phyloP scores from a whole-genome alignment of 2,797 vertebrate genomes.

The Xiphophorus birchmanni region DNA sequence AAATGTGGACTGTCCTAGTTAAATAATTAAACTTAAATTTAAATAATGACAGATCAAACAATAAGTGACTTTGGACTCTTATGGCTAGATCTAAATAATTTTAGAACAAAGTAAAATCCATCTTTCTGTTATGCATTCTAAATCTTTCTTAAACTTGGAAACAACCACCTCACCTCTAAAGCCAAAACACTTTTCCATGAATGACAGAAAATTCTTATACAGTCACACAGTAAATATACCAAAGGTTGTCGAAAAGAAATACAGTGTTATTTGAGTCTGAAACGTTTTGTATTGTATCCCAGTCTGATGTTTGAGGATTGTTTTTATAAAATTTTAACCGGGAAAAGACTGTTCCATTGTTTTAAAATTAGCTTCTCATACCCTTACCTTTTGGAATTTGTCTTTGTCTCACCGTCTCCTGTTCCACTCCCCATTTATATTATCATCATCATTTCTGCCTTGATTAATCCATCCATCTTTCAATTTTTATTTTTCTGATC shows the following conservation, averaged over 20 bases:
- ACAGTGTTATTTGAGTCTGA: neutral
- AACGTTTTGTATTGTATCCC: neutral
- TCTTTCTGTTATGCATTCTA: neutral
- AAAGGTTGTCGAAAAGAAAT: neutral
- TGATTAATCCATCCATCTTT: conserved; percentile 50
- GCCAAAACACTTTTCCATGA: neutral
- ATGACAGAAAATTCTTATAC: neutral
- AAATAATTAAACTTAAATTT: neutral
- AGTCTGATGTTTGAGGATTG: conserved; percentile 2
- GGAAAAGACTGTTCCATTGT: conserved; percentile 48
- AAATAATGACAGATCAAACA: neutral
- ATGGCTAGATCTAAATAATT: neutral
- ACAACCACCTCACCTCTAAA: neutral
- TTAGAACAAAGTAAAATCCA: neutral
- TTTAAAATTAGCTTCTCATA: conserved; percentile 45
- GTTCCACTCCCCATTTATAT: conserved; percentile 29
- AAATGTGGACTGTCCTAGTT: neutral
- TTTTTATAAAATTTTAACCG: conserved; percentile 13
- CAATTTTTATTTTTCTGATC: conserved; percentile 46
- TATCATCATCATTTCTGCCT: conserved; percentile 44
- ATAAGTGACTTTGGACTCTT: neutral
- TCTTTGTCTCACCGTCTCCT: conserved; percentile 23
- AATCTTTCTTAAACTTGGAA: neutral
- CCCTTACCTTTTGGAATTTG: conserved; percentile 38
- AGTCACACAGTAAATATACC: neutral